These are phyloP conservation scores for Spinibarbus caldwelli DNA, from an alignment of 2,797 vertebrate species.

Conservation along the genomic window DNA sequence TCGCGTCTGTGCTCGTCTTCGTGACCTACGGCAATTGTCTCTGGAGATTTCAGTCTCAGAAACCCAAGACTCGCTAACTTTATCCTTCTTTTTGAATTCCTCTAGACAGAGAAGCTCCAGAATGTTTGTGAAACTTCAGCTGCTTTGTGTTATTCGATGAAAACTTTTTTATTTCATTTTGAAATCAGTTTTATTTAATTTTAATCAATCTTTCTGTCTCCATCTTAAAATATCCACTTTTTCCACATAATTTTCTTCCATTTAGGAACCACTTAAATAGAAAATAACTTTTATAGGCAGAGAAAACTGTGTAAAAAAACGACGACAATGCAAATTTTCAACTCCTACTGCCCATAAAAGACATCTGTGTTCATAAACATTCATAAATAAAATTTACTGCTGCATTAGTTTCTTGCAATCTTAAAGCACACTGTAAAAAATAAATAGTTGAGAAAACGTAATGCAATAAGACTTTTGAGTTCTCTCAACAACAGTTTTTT, in stretches of 20 bases:
- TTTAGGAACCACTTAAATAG: neutral
- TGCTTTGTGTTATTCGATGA: neutral
- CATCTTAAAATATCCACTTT: neutral
- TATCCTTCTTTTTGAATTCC: neutral
- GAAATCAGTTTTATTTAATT: neutral
- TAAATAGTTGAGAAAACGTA: no score
- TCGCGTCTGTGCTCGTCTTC: neutral
- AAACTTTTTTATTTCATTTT: neutral
- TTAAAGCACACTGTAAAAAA: no score
- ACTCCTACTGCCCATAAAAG: no score
- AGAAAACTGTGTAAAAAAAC: neutral
- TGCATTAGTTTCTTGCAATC: neutral
- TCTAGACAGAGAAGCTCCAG: neutral
- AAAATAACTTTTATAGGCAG: neutral
- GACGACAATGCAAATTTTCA: neutral
- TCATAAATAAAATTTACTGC: neutral
- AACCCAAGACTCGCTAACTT: neutral
- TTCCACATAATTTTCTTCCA: neutral
- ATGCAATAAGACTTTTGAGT: no score
- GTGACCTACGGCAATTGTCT: neutral
- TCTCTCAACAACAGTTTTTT: no score
- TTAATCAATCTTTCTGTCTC: neutral
- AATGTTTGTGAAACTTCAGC: neutral
- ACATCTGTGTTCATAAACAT: neutral
- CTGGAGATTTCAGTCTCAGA: neutral